Evolutionary conservation across 2,113 vertebrate species (phyloP), one percentile per base, ranked within the genome.

Genomic region (Mola mola): DNA sequence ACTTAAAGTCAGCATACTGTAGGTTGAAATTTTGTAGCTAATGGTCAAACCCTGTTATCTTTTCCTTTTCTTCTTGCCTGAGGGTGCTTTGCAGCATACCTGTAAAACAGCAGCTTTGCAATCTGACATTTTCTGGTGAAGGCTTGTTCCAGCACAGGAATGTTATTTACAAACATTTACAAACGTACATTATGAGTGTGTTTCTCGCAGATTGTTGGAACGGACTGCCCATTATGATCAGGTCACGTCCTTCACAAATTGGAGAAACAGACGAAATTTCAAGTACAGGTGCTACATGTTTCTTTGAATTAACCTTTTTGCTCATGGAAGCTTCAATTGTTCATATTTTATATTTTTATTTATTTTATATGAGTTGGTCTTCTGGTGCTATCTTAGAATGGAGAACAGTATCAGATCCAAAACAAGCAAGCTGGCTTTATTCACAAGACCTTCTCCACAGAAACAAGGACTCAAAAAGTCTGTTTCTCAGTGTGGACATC

Each of bases 401-500:
- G 79, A 66, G 13, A 43, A 63, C 34, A 15, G 46, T 21, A 20
- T 47, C 72, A 5, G 66, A 85, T 40, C 70, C 79, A 46, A 72
- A 65, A 63, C 26, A 47, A 42, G 79, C 73, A 1, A 16, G 28
- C 3, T 42, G 43, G 52, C 28, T 78, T 1, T 72, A 78, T 60
- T 62, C 46, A 41, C 53, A 72, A 47, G 55, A 66, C 0, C 66
- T 82, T 19, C 44, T 80, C 1, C 36, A 69, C 16, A 47, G 47
- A 10, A 26, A 28, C 55, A 66, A 46, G 41, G 31, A 51, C 7
- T 66, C 20, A 12, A 42, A 37, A 0, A 10, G 9, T 25, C 28
- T 81, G 1, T 50, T 12, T 52, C 63, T 83, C 20, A 59, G 46
- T 3, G 5, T 85, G 50, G 73, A 85, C 42, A 40, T 85, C 56